Base-by-base conservation (phyloP, 92 coral and sea anemone genomes). In the Muricea muricata region DNA sequence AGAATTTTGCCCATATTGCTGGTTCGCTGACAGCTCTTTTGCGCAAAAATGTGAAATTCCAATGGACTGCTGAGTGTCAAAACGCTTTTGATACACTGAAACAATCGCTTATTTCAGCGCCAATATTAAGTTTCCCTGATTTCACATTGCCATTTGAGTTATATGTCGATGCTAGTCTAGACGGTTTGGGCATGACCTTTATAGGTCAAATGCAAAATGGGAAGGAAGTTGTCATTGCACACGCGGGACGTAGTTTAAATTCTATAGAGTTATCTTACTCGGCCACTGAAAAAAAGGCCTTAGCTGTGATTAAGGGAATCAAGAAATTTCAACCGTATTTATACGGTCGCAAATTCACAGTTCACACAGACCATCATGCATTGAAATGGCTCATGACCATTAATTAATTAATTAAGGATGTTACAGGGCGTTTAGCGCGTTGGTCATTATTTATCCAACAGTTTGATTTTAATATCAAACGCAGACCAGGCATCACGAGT, bases 281-380 rank as follows among this genome's bases (percentile, higher is more conserved):
- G 3, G 90, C 89, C 1, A 89, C 90, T 0, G 92, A 89, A 47
- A 83, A 86, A 6, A 90, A 89, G 31, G 92, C 87, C 4, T 83
- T 85, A 1, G 88, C 87, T 13, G 87, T 89, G 0, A 60, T 89
- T 18, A 71, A 60, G 13, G 87, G 84, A 0, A 66, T 80, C 0
- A 81, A 63, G 4, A 60, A 78, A 14, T 84, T 89, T 63, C 86
- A 84, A 13, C 67, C 88, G 0, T 88, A 78, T 28, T 23, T 89
- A 6, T 68, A 85, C 30, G 87, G 89, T 0, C 35, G 82, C 2
- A 26, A 81, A 41, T 81, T 89, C 37, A 80, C 66, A 0, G 77
- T 85, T 0, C 28, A 18, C 23, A 85, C 87, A 0, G 85, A 89
- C 20, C 92, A 89, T 46, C 58, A 75, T 37, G 87, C 89, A 0